A percentile compares a stretch with the other conserved stretches of the same genome.
phyloP scores from a whole-genome alignment of 1,140 invertebrate species.

The Calliopsis andreniformis region DNA sequence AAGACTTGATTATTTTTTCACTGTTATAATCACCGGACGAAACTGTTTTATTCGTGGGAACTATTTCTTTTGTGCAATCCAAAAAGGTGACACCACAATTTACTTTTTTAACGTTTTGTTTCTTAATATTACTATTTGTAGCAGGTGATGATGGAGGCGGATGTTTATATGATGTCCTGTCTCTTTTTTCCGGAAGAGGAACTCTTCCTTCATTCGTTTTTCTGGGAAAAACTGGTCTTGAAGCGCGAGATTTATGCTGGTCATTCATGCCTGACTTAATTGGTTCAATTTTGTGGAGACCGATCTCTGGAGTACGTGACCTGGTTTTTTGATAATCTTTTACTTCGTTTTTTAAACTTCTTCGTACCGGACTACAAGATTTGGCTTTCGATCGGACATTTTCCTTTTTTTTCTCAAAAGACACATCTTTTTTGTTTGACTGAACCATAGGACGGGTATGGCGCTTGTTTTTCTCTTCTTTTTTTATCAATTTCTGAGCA shows the following conservation, averaged over 20 bases:
- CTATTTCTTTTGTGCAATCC: not conserved
- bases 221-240: not conserved
- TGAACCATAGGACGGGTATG: not conserved
- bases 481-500: not conserved
- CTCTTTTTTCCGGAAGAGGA: not conserved
- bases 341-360: not conserved
- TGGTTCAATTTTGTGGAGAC: not conserved
- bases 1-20: not conserved
- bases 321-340: not conserved
- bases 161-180: not conserved
- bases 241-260: not conserved
- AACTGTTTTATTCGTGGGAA: not conserved
- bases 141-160: not conserved
- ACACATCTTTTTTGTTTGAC: not conserved
- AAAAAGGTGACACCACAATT: conserved; percentile 6
- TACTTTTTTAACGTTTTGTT: conserved; percentile 9
- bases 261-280: not conserved
- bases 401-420: not conserved
- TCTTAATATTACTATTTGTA: not conserved
- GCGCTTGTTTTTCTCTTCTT: too few relatives aligned
- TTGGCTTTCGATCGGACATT: conserved; percentile 4
- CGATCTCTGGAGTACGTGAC: not conserved
- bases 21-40: not conserved
- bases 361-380: not conserved
- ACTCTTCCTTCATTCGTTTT: conserved; percentile 14